Percentiles rank a stretch among this genome's conserved stretches.
Evolutionary conservation across 2,113 vertebrate genomes (phyloP).

Genomic region (Turdus rufiventris): DNA sequence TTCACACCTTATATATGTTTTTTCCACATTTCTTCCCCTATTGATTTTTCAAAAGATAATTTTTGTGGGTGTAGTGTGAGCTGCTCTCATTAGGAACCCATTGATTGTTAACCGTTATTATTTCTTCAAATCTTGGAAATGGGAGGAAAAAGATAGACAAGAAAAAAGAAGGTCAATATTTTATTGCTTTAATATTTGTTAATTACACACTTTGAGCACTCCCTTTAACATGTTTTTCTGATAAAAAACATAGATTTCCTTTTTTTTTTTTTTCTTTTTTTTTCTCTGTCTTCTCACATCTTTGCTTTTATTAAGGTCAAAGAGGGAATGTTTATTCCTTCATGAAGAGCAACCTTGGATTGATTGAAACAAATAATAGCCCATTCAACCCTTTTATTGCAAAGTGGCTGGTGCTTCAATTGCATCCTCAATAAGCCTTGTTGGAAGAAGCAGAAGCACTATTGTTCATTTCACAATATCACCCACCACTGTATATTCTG

Average conservation of each 20-base stretch:
- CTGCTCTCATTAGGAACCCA: conserved; percentile 66
- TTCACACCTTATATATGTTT: conserved; percentile 31
- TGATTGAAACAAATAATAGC: conserved; percentile 21
- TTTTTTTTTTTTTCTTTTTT: neutral
- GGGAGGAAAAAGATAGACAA: neutral
- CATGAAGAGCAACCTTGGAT: conserved; percentile 39
- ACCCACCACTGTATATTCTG: neutral
- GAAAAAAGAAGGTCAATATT: conserved; percentile 21
- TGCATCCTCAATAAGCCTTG: neutral
- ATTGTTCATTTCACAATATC: neutral
- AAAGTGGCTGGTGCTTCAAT: neutral
- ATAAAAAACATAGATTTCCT: neutral
- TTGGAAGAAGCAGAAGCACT: neutral
- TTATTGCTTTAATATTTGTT: neutral
- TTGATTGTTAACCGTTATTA: conserved; percentile 59
- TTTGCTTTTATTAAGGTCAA: conserved; percentile 36
- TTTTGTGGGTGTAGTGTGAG: conserved; percentile 46
- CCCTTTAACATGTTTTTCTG: neutral
- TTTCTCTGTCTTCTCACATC: neutral
- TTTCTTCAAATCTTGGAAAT: conserved; percentile 31
- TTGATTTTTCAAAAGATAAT: conserved; percentile 67
- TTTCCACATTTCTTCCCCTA: conserved; percentile 55
- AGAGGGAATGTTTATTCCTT: neutral
- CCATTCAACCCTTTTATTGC: neutral
- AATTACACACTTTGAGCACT: neutral